Conservation (phyloP, 1,140 invertebrate genomes). For the Heterodera schachtii region DNA sequence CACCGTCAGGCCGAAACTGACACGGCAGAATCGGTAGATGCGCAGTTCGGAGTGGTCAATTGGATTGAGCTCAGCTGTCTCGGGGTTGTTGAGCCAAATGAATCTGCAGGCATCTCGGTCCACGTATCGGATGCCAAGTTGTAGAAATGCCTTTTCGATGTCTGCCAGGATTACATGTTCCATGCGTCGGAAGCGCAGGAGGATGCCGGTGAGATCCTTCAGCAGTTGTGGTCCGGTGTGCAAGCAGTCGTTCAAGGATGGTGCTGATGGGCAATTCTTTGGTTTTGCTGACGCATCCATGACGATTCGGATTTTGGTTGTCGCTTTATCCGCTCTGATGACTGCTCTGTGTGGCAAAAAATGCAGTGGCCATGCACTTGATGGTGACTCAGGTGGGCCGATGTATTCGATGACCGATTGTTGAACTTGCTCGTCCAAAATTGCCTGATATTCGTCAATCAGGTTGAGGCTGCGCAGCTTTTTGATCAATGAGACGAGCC, state of each 20-base stretch:
- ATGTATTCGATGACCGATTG: constrained; percentile 14
- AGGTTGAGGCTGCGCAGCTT: not conserved
- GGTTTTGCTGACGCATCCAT: constrained; percentile 12
- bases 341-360: constrained; percentile 9
- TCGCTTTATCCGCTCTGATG: not conserved
- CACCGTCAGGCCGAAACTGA: constrained; percentile 10
- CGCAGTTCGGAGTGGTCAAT: too few relatives aligned
- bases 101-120: too few relatives aligned
- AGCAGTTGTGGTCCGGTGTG: not conserved
- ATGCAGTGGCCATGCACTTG: not conserved
- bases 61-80: too few relatives aligned
- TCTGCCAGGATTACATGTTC: not conserved
- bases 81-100: too few relatives aligned
- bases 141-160: too few relatives aligned
- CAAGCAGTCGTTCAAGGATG: constrained; percentile 14
- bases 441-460: not conserved
- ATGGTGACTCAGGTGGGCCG: not conserved
- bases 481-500: not conserved
- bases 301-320: constrained; percentile 18
- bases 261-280: not conserved
- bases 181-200: not conserved
- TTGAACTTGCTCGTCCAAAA: constrained; percentile 3
- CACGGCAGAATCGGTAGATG: not conserved
- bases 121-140: too few relatives aligned
- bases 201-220: not conserved